Conservation (phyloP, 2,797 vertebrate genomes). For the Acipenser ruthenus region DNA sequence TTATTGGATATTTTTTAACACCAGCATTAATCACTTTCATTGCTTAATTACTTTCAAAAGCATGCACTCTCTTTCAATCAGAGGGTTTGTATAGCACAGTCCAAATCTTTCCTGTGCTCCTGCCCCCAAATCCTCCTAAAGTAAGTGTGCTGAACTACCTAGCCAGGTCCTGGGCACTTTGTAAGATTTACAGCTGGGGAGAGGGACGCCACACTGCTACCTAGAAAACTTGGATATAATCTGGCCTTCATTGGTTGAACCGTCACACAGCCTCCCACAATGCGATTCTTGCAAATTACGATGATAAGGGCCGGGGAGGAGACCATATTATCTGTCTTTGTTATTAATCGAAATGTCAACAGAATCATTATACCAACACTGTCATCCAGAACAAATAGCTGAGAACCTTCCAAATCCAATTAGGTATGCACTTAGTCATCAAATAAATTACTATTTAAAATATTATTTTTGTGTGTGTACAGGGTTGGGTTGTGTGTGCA, state of each 20-base stretch:
- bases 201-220: too few relatives aligned
- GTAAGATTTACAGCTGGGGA: not conserved
- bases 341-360: constrained; percentile 38
- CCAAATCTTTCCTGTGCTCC: not conserved
- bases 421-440: too few relatives aligned
- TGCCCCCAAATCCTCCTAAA: constrained; percentile 31
- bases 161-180: constrained; percentile 11
- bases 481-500: too few relatives aligned
- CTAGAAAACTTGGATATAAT: too few relatives aligned
- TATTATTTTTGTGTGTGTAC: too few relatives aligned
- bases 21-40: too few relatives aligned
- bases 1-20: too few relatives aligned
- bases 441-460: too few relatives aligned
- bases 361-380: constrained; percentile 31
- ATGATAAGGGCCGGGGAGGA: constrained; percentile 15
- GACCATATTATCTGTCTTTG: constrained; percentile 34
- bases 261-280: constrained; percentile 10
- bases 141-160: constrained; percentile 31
- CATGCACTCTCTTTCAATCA: too few relatives aligned
- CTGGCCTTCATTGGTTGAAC: not conserved
- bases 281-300: too few relatives aligned
- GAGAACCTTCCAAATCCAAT: too few relatives aligned
- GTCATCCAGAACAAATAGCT: constrained; percentile 1
- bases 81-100: not conserved
- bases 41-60: not conserved